A percentile compares a stretch with the other conserved stretches of the same genome.
These are phyloP conservation scores for Pogonus chalceus DNA, from an alignment of 1,140 invertebrate species.

Conservation along the genomic window DNA sequence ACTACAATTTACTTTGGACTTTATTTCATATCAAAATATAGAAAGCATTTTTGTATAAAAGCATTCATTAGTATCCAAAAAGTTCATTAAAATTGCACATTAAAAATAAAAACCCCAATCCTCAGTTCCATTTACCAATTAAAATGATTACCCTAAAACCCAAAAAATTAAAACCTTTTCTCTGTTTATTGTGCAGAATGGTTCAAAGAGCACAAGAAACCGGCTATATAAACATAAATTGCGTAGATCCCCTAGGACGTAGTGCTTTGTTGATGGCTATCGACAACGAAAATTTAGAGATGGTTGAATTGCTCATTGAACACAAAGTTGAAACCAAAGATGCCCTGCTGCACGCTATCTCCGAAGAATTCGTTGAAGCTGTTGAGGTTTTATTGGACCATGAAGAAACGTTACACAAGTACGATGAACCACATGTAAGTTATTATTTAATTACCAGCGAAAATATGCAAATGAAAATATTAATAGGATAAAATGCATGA, in stretches of 20 bases:
- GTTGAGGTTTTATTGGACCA: slow-evolving; percentile 91
- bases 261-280: slow-evolving; percentile 92
- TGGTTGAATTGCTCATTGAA: slow-evolving; percentile 91
- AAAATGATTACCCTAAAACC: too few relatives aligned
- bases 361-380: slow-evolving; percentile 96
- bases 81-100: too few relatives aligned
- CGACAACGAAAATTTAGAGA: slow-evolving; percentile 98
- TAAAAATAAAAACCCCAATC: too few relatives aligned
- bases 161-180: neutral
- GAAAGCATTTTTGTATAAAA: too few relatives aligned
- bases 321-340: slow-evolving; percentile 82
- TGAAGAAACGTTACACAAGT: slow-evolving; percentile 70
- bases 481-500: neutral
- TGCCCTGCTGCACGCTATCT: slow-evolving; percentile 91
- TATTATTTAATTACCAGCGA: neutral
- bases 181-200: slow-evolving; percentile 45
- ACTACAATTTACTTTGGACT: neutral
- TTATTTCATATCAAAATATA: too few relatives aligned
- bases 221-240: slow-evolving; percentile 88
- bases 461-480: neutral
- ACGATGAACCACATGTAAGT: slow-evolving; percentile 74
- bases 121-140: too few relatives aligned
- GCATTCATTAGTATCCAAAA: too few relatives aligned
- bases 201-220: slow-evolving; percentile 67
- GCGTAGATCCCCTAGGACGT: slow-evolving; percentile 88